Evolutionary conservation across 2,797 vertebrate genomes (phyloP).

Genomic region (Coracias cyanogaster): DNA sequence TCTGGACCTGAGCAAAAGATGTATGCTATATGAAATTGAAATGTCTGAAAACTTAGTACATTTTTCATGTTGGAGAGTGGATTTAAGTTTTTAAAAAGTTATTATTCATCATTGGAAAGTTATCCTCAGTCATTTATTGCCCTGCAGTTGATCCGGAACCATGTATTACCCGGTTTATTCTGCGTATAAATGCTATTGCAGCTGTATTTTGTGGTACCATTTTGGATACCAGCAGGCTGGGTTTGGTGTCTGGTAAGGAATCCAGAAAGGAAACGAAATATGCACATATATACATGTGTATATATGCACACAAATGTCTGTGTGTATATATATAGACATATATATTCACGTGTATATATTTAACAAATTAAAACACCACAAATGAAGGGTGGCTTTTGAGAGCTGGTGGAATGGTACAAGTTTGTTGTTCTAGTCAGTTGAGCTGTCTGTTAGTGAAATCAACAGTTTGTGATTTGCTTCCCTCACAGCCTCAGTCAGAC

Average conservation of each 20-base stretch:
- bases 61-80: background rate
- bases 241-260: background rate
- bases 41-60: background rate
- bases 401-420: background rate
- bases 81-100: background rate
- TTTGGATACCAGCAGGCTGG: background rate
- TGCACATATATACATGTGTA: background rate
- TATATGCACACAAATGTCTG: background rate
- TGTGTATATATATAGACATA: background rate
- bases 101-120: background rate
- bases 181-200: background rate
- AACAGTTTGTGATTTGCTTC: background rate
- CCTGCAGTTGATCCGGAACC: background rate
- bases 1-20: background rate
- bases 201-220: background rate
- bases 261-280: background rate
- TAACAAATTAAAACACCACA: background rate
- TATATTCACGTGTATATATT: background rate
- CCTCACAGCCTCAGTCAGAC: constrained; percentile 92
- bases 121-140: background rate
- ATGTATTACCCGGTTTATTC: background rate
- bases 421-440: background rate
- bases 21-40: background rate
- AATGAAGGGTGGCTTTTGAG: background rate
- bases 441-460: background rate